A percentile compares a stretch with the other conserved stretches of the same genome.
These are phyloP conservation scores for Drosophila subquinaria DNA, from an alignment of 2,888 invertebrate species.

Conservation along the genomic window DNA sequence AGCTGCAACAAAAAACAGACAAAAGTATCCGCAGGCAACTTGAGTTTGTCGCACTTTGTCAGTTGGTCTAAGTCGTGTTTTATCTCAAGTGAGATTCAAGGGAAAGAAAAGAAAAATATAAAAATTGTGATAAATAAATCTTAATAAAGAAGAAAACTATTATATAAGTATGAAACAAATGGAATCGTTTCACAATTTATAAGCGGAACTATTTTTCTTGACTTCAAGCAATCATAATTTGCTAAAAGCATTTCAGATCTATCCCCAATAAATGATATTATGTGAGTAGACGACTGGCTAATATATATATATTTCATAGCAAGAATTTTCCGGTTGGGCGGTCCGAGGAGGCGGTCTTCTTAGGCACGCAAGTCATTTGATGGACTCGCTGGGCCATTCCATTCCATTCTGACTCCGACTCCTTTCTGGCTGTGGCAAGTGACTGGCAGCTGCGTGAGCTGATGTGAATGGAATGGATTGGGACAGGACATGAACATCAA, in stretches of 20 bases:
- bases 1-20: constrained; percentile 29
- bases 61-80: background rate
- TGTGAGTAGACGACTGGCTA: background rate
- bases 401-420: constrained; percentile 11
- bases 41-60: constrained; percentile 4
- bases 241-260: background rate
- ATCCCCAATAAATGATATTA: background rate
- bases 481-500: constrained; percentile 47
- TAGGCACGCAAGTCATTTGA: constrained; percentile 58
- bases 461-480: constrained; percentile 36
- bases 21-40: constrained; percentile 32
- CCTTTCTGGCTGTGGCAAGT: constrained; percentile 25
- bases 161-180: background rate
- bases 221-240: background rate
- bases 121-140: background rate
- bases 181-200: background rate
- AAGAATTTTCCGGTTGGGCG: constrained; percentile 27
- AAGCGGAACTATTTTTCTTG: background rate
- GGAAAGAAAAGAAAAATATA: constrained; percentile 15
- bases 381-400: constrained; percentile 38
- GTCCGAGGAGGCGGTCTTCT: background rate
- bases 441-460: constrained; percentile 34
- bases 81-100: constrained; percentile 17
- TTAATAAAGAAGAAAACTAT: background rate
- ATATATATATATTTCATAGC: constrained; percentile 7